Evolutionary conservation across 1,140 invertebrate genomes (phyloP).

Genomic region (Drosophila cardini): DNA sequence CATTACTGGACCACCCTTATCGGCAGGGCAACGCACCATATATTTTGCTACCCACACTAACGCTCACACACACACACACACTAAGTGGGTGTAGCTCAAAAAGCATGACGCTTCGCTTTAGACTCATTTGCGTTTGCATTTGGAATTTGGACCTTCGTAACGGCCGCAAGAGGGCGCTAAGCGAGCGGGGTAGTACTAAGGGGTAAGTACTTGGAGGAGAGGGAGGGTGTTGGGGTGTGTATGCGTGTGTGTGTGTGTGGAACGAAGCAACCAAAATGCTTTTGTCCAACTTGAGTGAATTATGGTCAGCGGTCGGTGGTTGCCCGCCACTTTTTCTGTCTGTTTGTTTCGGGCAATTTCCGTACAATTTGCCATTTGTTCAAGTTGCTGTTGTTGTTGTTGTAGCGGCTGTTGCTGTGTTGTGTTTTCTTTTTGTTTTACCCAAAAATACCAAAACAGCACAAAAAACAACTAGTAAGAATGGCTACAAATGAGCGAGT

Average conservation of each 20-base stretch:
- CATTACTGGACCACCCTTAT: constrained; percentile 66
- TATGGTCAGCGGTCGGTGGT: constrained; percentile 75
- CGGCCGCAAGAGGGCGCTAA: not conserved
- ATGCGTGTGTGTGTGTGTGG: not conserved
- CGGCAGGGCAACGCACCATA: constrained; percentile 44
- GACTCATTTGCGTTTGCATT: constrained; percentile 79
- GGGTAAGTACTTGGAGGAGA: too few species aligned
- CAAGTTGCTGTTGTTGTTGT: constrained; percentile 49
- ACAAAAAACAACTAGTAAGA: constrained; percentile 12
- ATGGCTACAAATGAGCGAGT: too few species aligned
- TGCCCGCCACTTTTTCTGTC: constrained; percentile 37
- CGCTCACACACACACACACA: constrained; percentile 38
- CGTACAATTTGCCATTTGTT: constrained; percentile 75
- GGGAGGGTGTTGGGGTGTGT: not conserved
- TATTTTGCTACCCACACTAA: constrained; percentile 27
- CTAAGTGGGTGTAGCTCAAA: constrained; percentile 56
- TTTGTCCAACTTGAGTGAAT: constrained; percentile 83
- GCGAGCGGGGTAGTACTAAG: not conserved
- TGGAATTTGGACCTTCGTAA: constrained; percentile 70
- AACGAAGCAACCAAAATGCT: constrained; percentile 68
- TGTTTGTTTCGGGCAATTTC: constrained; percentile 82
- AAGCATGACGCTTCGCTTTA: constrained; percentile 74
- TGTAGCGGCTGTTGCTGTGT: constrained; percentile 67
- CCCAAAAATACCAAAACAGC: constrained; percentile 1
- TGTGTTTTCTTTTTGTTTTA: constrained; percentile 58